Base-by-base conservation (phyloP, 2,113 vertebrate species). In the Myiozetetes cayanensis region DNA sequence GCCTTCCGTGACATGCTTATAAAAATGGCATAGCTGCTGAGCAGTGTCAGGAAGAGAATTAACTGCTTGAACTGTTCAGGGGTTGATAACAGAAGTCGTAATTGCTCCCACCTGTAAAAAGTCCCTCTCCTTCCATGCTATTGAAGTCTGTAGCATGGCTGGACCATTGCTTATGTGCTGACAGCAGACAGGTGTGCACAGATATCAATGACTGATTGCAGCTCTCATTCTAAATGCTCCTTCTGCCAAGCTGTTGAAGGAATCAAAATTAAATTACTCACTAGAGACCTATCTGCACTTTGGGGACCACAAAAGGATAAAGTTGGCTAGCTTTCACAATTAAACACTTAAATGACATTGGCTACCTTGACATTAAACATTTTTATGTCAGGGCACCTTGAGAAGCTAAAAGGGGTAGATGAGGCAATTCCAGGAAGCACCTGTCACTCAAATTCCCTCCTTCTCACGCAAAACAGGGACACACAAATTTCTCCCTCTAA, bases 181-280 rank as follows among this genome's bases (percentile, higher is more conserved):
- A 96, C 88, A 95, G 84, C 33, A 92, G 75, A 66, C 72, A 94
- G 53, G 72, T 95, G 95, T 76, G 78, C 80, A 91, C 41, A 67
- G 93, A 91, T 71, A 89, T 33, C 77, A 79, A 25, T 91, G 74
- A 80, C 91, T 93, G 92, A 87, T 62, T 95, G 47, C 75, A 83
- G 84, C 61, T 74, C 85, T 75, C 89, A 85, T 89, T 78, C 74
- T 94, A 91, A 95, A 91, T 65, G 52, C 13, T 95, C 47, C 43
- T 41, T 71, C 53, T 76, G 81, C 63, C 91, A 97, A 86, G 78
- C 73, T 77, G 73, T 80, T 93, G 90, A 94, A 70, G 83, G 84
- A 93, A 65, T 53, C 8, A 33, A 76, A 96, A 96, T 77, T 89
- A 94, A 94, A 82, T 96, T 92, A 91, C 43, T 70, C 50, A 90